Conservation (phyloP, 2,113 vertebrate species). For the Proterorhinus semilunaris region DNA sequence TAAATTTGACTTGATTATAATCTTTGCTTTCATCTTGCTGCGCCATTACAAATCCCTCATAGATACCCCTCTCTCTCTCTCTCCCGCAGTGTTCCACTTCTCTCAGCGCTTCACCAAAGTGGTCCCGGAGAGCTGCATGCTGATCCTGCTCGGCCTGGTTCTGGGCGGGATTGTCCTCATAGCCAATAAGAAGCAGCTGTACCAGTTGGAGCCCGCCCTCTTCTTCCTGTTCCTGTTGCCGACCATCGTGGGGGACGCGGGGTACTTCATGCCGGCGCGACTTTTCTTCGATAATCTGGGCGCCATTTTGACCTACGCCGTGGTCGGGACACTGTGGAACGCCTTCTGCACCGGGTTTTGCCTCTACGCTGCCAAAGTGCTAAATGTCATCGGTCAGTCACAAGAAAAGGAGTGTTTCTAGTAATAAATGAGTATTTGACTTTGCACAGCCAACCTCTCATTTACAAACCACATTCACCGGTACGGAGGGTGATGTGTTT, state of each 20-base stretch:
- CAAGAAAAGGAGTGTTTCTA: neutral
- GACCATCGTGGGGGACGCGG: conserved; percentile 92
- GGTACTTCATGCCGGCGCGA: conserved; percentile 95
- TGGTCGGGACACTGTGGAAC: conserved; percentile 95
- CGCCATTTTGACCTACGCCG: conserved; percentile 91
- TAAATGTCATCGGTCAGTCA: conserved; percentile 66
- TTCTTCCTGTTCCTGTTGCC: conserved; percentile 98
- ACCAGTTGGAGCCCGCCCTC: conserved; percentile 92
- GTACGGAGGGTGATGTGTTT: too few species aligned
- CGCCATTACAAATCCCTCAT: too few species aligned
- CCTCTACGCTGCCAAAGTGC: conserved; percentile 80
- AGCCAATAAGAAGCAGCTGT: conserved; percentile 90
- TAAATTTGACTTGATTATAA: too few species aligned
- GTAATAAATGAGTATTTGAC: too few species aligned
- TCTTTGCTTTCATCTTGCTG: too few species aligned
- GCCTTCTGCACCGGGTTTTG: conserved; percentile 89
- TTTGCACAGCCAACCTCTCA: too few species aligned
- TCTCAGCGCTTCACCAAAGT: conserved; percentile 90
- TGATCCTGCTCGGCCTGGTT: conserved; percentile 93
- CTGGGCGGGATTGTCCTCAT: conserved; percentile 90
- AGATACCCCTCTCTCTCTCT: neutral
- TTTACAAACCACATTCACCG: too few species aligned
- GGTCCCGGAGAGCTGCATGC: conserved; percentile 93
- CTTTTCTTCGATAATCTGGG: conserved; percentile 97
- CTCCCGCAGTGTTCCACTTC: conserved; percentile 88